phyloP scores from a whole-genome alignment of 1,140 invertebrate genomes.

The Eueides isabella region DNA sequence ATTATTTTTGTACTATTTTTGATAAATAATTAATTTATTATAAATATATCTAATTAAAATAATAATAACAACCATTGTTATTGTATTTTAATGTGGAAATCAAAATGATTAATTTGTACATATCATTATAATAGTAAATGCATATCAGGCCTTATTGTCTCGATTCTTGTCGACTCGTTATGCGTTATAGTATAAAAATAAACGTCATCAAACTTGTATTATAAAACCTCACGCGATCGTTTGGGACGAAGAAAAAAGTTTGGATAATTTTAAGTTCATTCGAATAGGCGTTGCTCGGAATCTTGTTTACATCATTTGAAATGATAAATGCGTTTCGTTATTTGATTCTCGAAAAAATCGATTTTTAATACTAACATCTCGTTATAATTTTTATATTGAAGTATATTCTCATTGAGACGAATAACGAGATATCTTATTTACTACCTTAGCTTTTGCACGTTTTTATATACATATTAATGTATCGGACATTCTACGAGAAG shows the following conservation, averaged over 20 bases:
- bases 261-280: constrained; percentile 30
- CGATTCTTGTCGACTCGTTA: constrained; percentile 78
- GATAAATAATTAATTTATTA: not conserved
- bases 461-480: too few species aligned
- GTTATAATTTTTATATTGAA: not conserved
- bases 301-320: constrained; percentile 25
- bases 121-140: constrained; percentile 8
- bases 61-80: not conserved
- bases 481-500: too few species aligned
- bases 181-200: constrained; percentile 62
- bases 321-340: constrained; percentile 11
- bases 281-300: constrained; percentile 28
- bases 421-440: too few species aligned
- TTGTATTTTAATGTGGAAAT: constrained; percentile 7
- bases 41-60: not conserved
- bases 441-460: too few species aligned
- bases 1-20: too few species aligned
- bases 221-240: constrained; percentile 70
- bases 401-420: not conserved
- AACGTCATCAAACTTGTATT: constrained; percentile 70
- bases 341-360: not conserved
- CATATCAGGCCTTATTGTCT: constrained; percentile 67
- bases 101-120: not conserved
- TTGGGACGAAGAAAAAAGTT: constrained; percentile 37
- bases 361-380: not conserved